Evolutionary conservation across 2,888 invertebrate genomes (phyloP).

Genomic region (Heliconius charithonia): DNA sequence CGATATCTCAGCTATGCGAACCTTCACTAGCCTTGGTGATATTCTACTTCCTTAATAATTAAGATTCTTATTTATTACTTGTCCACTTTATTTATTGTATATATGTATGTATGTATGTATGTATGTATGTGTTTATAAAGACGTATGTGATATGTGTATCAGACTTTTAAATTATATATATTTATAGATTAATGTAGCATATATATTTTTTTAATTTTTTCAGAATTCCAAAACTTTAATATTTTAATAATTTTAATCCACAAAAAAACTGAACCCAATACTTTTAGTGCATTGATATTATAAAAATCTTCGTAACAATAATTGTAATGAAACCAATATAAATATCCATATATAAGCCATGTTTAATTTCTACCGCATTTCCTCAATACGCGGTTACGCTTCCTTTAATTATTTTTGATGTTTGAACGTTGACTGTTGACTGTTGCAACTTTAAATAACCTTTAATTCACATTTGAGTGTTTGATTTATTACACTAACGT

Average conservation of each 20-base stretch:
- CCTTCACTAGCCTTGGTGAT: constrained; percentile 74
- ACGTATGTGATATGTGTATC: not conserved
- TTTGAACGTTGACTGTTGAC: constrained; percentile 6
- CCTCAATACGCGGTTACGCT: constrained; percentile 18
- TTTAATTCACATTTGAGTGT: constrained; percentile 29
- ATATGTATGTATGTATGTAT: constrained; percentile 9
- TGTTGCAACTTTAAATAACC: constrained; percentile 31
- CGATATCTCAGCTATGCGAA: constrained; percentile 70
- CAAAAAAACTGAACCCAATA: too few species aligned
- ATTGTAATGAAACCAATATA: too few species aligned
- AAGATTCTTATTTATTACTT: constrained; percentile 53
- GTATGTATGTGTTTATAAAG: not conserved
- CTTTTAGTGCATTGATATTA: too few species aligned
- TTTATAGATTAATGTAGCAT: too few species aligned
- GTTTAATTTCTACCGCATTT: constrained; percentile 26
- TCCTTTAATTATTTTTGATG: constrained; percentile 30
- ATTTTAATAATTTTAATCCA: too few species aligned
- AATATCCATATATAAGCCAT: constrained; percentile 6
- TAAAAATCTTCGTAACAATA: too few species aligned
- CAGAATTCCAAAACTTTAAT: too few species aligned
- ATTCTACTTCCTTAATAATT: constrained; percentile 72
- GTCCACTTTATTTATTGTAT: constrained; percentile 22
- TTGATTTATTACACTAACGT: constrained; percentile 23
- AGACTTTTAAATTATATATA: not conserved
- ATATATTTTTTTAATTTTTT: too few species aligned